phyloP scores from a whole-genome alignment of 2,888 invertebrate species.

The Apocheima hispidaria region DNA sequence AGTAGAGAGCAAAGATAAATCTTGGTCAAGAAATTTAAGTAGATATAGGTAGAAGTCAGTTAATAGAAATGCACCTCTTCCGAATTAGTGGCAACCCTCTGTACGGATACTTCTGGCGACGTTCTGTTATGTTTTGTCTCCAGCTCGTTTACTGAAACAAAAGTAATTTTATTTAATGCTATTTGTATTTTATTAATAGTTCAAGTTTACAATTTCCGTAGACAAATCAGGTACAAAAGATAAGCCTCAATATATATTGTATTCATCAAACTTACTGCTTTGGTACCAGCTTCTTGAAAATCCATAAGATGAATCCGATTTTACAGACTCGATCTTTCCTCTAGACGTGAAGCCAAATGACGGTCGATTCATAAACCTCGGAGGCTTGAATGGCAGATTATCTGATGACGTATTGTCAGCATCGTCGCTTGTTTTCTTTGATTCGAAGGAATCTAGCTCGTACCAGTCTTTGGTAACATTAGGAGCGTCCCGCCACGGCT shows the following conservation, averaged over 20 bases:
- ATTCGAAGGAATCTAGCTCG: constrained; percentile 65
- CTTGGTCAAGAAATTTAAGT: constrained; percentile 20
- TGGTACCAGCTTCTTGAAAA: constrained; percentile 79
- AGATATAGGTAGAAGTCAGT: constrained; percentile 16
- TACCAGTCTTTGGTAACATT: constrained; percentile 67
- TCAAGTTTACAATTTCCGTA: neutral
- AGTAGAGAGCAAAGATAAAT: constrained; percentile 21
- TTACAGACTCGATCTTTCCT: constrained; percentile 63
- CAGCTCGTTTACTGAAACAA: constrained; percentile 86
- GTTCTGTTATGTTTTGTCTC: constrained; percentile 76
- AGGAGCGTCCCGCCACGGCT: constrained; percentile 81
- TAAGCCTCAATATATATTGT: neutral
- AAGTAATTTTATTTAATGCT: too few relatives aligned
- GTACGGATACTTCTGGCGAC: constrained; percentile 74
- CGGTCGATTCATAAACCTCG: constrained; percentile 86
- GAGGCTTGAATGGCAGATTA: constrained; percentile 75
- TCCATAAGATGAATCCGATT: constrained; percentile 71
- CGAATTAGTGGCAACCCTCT: constrained; percentile 58
- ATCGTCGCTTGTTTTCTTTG: constrained; percentile 63
- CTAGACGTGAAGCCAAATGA: constrained; percentile 79
- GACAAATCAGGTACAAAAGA: neutral
- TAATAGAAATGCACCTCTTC: constrained; percentile 65
- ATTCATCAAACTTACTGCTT: constrained; percentile 72
- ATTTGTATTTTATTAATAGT: neutral
- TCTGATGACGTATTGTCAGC: constrained; percentile 60